These are phyloP conservation scores for Limnephilus lunatus DNA, from an alignment of 2,888 invertebrate species.

Conservation along the genomic window DNA sequence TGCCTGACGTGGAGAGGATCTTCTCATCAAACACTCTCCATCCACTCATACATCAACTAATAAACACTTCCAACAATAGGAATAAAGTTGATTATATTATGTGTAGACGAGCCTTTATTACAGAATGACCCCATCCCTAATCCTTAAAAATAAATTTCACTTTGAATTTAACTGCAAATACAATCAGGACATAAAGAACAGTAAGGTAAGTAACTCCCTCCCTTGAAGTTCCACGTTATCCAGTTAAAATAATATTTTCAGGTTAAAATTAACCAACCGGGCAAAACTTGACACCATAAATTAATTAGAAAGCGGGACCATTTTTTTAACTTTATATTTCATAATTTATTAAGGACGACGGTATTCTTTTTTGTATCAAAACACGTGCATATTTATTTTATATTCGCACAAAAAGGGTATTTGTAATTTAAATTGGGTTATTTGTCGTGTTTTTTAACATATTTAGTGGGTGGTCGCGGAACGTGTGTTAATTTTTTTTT, in stretches of 20 bases:
- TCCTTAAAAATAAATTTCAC: not conserved
- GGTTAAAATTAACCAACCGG: slow-evolving; percentile 65
- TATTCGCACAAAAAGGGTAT: slow-evolving; percentile 60
- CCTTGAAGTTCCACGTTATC: slow-evolving; percentile 47
- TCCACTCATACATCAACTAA: no score
- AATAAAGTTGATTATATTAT: not conserved
- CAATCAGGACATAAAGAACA: not conserved
- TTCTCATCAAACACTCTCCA: no score
- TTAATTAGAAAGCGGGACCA: slow-evolving; percentile 75
- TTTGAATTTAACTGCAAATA: slow-evolving; percentile 9
- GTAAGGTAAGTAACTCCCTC: slow-evolving; percentile 13
- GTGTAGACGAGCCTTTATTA: not conserved
- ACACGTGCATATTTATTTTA: slow-evolving; percentile 64
- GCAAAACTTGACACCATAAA: slow-evolving; percentile 72
- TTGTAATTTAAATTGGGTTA: slow-evolving; percentile 65
- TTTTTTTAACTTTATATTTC: slow-evolving; percentile 72
- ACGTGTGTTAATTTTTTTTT: slow-evolving; percentile 55
- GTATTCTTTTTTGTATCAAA: slow-evolving; percentile 57
- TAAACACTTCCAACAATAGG: no score
- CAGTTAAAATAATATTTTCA: slow-evolving; percentile 63
- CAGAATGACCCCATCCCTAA: not conserved
- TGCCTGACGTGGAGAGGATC: no score
- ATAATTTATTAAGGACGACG: slow-evolving; percentile 62
- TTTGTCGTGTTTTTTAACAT: slow-evolving; percentile 61
- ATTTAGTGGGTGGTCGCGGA: slow-evolving; percentile 55